Evolutionary conservation across 37 sponge, comb jelly and placozoan species (phyloP), one percentile per base, ranked within the genome.

Genomic region (Theonella swinhoei): DNA sequence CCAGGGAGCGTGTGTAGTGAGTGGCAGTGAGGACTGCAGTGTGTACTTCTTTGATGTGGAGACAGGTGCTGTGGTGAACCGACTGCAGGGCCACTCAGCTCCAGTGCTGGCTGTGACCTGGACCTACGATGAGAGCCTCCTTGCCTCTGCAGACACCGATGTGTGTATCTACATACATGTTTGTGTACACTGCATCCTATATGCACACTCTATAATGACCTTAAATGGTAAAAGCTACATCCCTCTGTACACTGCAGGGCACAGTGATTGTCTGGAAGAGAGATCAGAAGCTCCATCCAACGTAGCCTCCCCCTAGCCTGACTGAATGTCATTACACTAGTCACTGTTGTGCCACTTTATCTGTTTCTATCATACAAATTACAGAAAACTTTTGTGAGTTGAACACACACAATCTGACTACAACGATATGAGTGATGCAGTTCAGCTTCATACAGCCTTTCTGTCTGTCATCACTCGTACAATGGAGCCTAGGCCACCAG

Each of bases 391-490:
- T n/a, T n/a, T n/a, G n/a, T n/a, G n/a, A n/a, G n/a, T n/a, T n/a
- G n/a, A n/a, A n/a, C n/a, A n/a, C n/a, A n/a, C n/a, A n/a, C n/a
- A n/a, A n/a, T n/a, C n/a, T n/a, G n/a, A n/a, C n/a, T n/a, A n/a
- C n/a, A n/a, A n/a, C n/a, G n/a, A n/a, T n/a, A n/a, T n/a, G n/a
- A n/a, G 54, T 7, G 54, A 14, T 47, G 54, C 14, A 14, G 54
- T 14, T 25, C 36, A 70, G 25, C n/a, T 42, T 86, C 69, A 98
- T 62, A 98, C 90, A 31, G 94, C 90, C 74, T 95, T 95, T 73
- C 97, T 85, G 86, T 93, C 95, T 5, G 93, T 85, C 94, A 99
- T 72, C 19, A 96, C 97, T 76, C 99, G 90, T 17, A 99, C 85
- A 76, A 99, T 96, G 40, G 84, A 76, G 1, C 99, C 99, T 26